Percentiles rank a stretch among this genome's conserved stretches.
Conservation (phyloP, 2,888 invertebrate genomes). For the Blomia tropicalis region DNA sequence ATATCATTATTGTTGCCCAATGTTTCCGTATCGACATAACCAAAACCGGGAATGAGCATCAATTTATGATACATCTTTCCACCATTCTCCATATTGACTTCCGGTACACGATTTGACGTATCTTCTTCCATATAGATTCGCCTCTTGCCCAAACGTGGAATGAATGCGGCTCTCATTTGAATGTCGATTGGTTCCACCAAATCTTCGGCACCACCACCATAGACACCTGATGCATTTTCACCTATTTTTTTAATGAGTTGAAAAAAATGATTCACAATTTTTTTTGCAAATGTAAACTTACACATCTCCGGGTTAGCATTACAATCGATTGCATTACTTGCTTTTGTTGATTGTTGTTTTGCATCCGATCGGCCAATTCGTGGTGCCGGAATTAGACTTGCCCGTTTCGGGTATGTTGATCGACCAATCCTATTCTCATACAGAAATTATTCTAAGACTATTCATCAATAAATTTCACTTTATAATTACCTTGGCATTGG, state of each 20-base stretch:
- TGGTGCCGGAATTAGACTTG: slow-evolving; percentile 24
- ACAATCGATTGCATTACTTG: slow-evolving; percentile 9
- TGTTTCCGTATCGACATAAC: neutral
- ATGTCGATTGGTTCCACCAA: slow-evolving; percentile 24
- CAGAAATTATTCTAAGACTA: neutral
- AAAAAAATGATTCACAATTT: neutral
- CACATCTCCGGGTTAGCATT: slow-evolving; percentile 9
- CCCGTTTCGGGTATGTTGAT: slow-evolving; percentile 9
- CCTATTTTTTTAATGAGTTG: slow-evolving; percentile 2
- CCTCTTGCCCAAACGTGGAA: slow-evolving; percentile 23
- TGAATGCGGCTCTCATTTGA: slow-evolving; percentile 23
- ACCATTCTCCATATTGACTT: neutral
- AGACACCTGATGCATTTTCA: slow-evolving; percentile 9
- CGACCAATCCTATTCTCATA: slow-evolving; percentile 22
- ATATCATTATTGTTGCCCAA: neutral
- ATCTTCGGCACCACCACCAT: slow-evolving; percentile 10
- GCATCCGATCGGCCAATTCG: slow-evolving; percentile 25
- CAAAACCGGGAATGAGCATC: slow-evolving; percentile 1
- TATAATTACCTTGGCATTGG: slow-evolving; percentile 18
- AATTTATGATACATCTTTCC: neutral
- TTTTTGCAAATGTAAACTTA: neutral
- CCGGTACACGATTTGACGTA: neutral
- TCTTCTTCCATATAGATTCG: neutral
- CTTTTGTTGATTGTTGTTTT: neutral
- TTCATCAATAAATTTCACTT: neutral